Percentiles rank a stretch among this genome's conserved stretches.
These are phyloP conservation scores for Balaenoptera acutorostrata DNA, from an alignment of 2,113 vertebrate species.

Conservation along the genomic window DNA sequence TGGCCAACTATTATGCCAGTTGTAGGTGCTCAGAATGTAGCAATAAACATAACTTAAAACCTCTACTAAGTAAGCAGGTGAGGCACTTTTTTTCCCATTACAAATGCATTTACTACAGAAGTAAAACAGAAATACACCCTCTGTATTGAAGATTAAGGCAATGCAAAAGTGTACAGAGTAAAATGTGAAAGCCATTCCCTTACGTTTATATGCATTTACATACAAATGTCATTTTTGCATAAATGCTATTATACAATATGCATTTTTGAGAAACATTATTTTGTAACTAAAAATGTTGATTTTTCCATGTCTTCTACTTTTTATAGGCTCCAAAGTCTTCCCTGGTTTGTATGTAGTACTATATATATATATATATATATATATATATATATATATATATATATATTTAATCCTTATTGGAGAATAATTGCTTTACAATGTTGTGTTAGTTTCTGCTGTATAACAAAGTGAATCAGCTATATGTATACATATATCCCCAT, in stretches of 20 bases:
- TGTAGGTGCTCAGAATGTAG: not conserved
- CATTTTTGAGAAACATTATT: constrained; percentile 1
- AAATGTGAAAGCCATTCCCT: not conserved
- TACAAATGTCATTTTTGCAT: not conserved
- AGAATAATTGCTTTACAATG: too few species aligned
- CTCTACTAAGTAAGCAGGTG: not conserved
- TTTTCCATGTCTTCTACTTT: not conserved
- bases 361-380: not conserved
- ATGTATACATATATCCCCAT: too few species aligned
- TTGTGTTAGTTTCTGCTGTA: too few species aligned
- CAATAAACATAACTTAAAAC: not conserved
- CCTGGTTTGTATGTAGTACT: not conserved
- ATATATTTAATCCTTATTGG: too few species aligned
- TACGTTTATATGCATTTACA: not conserved
- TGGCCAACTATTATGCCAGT: not conserved
- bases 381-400: too few species aligned
- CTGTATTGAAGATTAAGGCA: not conserved
- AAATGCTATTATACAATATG: not conserved
- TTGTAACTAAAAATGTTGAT: not conserved
- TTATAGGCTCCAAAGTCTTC: not conserved
- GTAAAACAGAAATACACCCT: not conserved
- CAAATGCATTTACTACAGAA: not conserved
- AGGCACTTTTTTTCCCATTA: constrained; percentile 5
- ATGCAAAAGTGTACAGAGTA: not conserved
- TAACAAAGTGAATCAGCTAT: too few species aligned